A percentile compares a stretch with the other conserved stretches of the same genome.
Conservation (phyloP, 2,797 vertebrate species). For the Sebastolobus altivelis region DNA sequence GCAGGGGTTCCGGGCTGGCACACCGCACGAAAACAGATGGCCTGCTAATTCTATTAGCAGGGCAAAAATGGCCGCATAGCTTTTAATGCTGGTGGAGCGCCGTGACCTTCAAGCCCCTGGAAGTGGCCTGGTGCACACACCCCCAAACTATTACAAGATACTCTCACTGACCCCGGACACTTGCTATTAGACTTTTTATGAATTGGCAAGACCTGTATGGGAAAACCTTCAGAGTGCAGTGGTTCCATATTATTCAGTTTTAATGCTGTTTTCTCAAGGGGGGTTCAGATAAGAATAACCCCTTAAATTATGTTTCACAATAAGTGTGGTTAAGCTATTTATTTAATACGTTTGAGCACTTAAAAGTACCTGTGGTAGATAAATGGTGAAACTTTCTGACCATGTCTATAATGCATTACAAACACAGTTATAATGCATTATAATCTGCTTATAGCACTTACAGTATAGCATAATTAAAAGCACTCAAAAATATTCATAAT, state of each 20-base stretch:
- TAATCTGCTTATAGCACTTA: not conserved
- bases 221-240: not conserved
- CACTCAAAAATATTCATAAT: not conserved
- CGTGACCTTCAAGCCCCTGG: conserved; percentile 84
- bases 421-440: not conserved
- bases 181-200: conserved; percentile 34
- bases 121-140: conserved; percentile 60
- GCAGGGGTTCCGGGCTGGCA: conserved; percentile 89
- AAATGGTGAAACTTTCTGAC: not conserved
- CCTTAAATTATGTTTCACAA: not conserved
- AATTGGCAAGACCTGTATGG: not conserved
- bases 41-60: conserved; percentile 94
- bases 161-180: conserved; percentile 58
- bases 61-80: conserved; percentile 87
- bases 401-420: not conserved
- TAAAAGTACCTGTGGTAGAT: not conserved
- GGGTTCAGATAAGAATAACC: not conserved
- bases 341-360: not conserved
- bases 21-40: conserved; percentile 91
- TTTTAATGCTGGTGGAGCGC: conserved; percentile 81
- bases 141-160: conserved; percentile 60
- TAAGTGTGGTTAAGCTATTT: not conserved
- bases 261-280: not conserved
- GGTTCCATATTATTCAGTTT: not conserved
- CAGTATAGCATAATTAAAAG: not conserved